A percentile compares a stretch with the other conserved stretches of the same genome.
phyloP scores from a whole-genome alignment of 30 jellyfish, hydroid and myxozoan genomes.

The Hydractinia symbiolongicarpus region DNA sequence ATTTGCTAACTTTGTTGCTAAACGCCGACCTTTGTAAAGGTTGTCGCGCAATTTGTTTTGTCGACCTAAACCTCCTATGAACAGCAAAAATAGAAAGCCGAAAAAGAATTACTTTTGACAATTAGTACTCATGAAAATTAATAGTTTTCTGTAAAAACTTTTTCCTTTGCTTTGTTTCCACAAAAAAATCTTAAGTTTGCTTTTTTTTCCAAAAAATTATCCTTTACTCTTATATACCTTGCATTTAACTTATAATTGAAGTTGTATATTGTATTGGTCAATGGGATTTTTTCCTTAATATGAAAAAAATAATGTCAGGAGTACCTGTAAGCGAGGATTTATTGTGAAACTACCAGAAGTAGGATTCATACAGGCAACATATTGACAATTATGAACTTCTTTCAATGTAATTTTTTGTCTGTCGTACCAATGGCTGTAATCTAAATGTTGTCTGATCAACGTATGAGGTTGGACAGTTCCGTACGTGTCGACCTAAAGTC shows the following conservation, averaged over 20 bases:
- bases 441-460: slow-evolving; percentile 89
- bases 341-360: slow-evolving; percentile 98
- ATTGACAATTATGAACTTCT: slow-evolving; percentile 96
- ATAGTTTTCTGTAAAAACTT: too few species aligned
- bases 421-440: slow-evolving; percentile 96
- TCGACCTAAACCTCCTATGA: neutral
- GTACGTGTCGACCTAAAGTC: slow-evolving; percentile 79
- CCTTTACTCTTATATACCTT: too few species aligned
- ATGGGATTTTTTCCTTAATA: neutral
- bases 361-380: slow-evolving; percentile 97
- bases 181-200: too few species aligned
- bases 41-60: neutral
- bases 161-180: too few species aligned
- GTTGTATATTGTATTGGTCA: too few species aligned
- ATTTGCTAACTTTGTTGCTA: neutral
- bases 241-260: too few species aligned
- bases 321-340: slow-evolving; percentile 90
- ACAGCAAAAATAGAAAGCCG: neutral
- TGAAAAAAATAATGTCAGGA: neutral
- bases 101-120: too few species aligned
- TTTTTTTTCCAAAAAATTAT: too few species aligned
- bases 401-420: slow-evolving; percentile 75
- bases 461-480: slow-evolving; percentile 99
- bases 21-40: neutral
- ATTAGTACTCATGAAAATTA: too few species aligned